phyloP scores from a whole-genome alignment of 2,113 vertebrate species.

The Polypterus bichir region DNA sequence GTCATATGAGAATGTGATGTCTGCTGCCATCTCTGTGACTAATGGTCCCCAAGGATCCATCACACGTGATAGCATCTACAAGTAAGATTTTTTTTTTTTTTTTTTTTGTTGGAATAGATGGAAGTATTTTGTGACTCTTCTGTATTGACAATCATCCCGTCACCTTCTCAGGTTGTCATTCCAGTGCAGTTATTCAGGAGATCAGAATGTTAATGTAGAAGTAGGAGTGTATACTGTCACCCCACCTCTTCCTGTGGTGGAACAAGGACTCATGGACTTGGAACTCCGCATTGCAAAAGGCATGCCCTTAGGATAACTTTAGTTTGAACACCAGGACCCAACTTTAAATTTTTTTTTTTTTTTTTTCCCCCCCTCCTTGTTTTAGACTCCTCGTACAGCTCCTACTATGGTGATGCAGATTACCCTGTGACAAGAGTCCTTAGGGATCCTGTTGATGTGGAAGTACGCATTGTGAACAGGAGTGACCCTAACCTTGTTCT shows the following conservation, averaged over 20 bases:
- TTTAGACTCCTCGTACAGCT: slow-evolving; percentile 24
- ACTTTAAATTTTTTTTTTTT: neutral
- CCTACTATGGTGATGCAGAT: slow-evolving; percentile 32
- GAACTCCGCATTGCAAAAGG: slow-evolving; percentile 15
- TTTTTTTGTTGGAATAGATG: too few relatives aligned
- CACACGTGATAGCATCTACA: slow-evolving; percentile 12
- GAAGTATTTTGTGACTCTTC: neutral
- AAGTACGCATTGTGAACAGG: slow-evolving; percentile 54
- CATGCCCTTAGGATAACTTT: neutral
- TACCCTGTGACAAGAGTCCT: slow-evolving; percentile 45
- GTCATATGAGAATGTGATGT: slow-evolving; percentile 9
- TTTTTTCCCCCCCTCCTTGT: neutral
- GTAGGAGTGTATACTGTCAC: neutral
- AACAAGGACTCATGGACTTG: neutral
- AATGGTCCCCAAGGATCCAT: slow-evolving; percentile 4
- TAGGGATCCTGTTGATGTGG: slow-evolving; percentile 54
- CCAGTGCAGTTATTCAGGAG: slow-evolving; percentile 2
- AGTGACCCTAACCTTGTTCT: slow-evolving; percentile 55
- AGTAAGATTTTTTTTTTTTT: neutral
- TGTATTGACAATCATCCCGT: neutral
- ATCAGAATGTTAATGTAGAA: neutral
- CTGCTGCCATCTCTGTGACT: slow-evolving; percentile 1
- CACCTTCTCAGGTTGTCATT: slow-evolving; percentile 7
- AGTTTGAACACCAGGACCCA: too few relatives aligned
- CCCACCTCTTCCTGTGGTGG: neutral